Conservation (phyloP, 2,797 vertebrate genomes). For the Eupleurogrammus muticus region DNA sequence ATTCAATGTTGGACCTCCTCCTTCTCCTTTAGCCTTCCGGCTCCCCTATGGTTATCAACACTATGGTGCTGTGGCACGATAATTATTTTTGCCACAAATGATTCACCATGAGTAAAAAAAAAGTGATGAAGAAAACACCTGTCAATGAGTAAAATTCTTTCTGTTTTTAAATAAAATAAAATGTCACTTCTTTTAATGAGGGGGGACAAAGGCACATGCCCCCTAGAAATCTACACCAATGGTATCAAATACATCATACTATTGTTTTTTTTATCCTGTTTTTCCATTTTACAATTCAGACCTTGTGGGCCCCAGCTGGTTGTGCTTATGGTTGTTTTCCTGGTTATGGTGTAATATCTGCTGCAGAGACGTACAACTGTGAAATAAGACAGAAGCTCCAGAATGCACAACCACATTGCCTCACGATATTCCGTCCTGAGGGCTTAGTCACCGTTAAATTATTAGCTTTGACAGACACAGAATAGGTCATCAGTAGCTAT, state of each 20-base stretch:
- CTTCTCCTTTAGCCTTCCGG: slow-evolving; percentile 15
- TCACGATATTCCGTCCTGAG: not conserved
- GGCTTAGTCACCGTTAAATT: not conserved
- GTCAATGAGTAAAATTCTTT: too few species aligned
- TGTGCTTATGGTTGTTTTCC: slow-evolving; percentile 18
- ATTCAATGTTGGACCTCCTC: too few species aligned
- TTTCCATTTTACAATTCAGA: slow-evolving; percentile 12
- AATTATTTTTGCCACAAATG: not conserved
- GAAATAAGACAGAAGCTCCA: slow-evolving; percentile 15
- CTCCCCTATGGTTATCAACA: slow-evolving; percentile 14
- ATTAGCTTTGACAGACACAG: not conserved
- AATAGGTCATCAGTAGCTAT: not conserved
- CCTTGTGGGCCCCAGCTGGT: not conserved
- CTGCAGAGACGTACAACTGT: slow-evolving; percentile 19
- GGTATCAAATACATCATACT: not conserved
- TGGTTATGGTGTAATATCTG: slow-evolving; percentile 25
- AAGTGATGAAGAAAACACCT: too few species aligned
- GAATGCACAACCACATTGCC: not conserved
- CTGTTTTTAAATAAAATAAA: too few species aligned
- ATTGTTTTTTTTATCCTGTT: not conserved
- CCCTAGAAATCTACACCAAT: slow-evolving; percentile 6
- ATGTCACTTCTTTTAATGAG: too few species aligned
- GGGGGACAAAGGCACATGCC: not conserved
- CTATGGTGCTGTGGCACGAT: slow-evolving; percentile 27
- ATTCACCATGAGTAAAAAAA: too few species aligned